Percentiles rank a stretch among this genome's conserved stretches.
Evolutionary conservation across 2,888 invertebrate species (phyloP).

Genomic region (Eudemis profundana): DNA sequence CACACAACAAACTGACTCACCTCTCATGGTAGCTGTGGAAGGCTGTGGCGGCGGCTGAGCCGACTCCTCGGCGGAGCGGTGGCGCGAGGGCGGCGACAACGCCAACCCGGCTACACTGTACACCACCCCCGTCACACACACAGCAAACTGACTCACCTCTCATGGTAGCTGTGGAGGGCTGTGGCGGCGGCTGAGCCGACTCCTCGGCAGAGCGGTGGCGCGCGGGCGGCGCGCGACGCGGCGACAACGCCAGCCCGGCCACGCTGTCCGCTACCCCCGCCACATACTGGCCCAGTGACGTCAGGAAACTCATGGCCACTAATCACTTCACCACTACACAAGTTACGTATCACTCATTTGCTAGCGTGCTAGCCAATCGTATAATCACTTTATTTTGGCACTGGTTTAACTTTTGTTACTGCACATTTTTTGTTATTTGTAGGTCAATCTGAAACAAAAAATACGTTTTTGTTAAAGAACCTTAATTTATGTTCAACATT

Average conservation of each 20-base stretch:
- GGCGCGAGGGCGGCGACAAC: slow-evolving; percentile 89
- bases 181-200: slow-evolving; percentile 71
- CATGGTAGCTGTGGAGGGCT: slow-evolving; percentile 61
- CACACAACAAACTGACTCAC: slow-evolving; percentile 33
- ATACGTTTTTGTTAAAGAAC: not conserved
- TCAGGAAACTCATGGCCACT: slow-evolving; percentile 92
- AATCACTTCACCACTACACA: slow-evolving; percentile 48
- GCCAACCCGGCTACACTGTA: slow-evolving; percentile 93
- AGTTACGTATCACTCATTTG: slow-evolving; percentile 49
- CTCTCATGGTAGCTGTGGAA: slow-evolving; percentile 57
- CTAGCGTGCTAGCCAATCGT: slow-evolving; percentile 19
- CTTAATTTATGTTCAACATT: too few relatives aligned
- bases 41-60: slow-evolving; percentile 73
- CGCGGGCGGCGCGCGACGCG: slow-evolving; percentile 89
- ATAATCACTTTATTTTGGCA: slow-evolving; percentile 28
- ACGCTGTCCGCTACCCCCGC: slow-evolving; percentile 94
- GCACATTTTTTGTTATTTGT: slow-evolving; percentile 17
- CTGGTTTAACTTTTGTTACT: slow-evolving; percentile 19
- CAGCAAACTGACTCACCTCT: slow-evolving; percentile 46
- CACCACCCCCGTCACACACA: slow-evolving; percentile 93
- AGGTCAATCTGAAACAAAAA: slow-evolving; percentile 30
- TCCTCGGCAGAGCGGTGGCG: slow-evolving; percentile 87
- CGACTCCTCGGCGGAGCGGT: slow-evolving; percentile 85
- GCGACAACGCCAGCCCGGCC: slow-evolving; percentile 91
- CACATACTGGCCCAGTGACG: slow-evolving; percentile 93